Evolutionary conservation across 1,140 invertebrate species (phyloP).

Genomic region (Aporrectodea caliginosa): DNA sequence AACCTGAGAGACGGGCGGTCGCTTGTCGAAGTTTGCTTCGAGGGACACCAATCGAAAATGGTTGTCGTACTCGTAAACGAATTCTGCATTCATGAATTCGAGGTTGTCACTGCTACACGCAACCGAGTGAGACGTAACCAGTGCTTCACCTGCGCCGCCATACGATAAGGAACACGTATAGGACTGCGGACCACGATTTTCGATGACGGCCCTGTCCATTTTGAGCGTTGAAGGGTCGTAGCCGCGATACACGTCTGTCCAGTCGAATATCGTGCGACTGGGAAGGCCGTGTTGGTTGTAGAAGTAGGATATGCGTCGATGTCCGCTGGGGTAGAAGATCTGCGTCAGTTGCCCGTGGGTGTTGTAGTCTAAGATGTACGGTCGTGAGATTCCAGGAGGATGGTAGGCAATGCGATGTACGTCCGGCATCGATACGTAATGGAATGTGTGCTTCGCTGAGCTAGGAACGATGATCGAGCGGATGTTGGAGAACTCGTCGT

Average conservation of each 20-base stretch:
- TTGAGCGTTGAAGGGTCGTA: conserved; percentile 65
- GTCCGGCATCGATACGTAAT: conserved; percentile 81
- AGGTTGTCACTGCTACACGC: neutral
- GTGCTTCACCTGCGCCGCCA: conserved; percentile 11
- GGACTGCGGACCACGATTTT: conserved; percentile 35
- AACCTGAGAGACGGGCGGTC: conserved; percentile 36
- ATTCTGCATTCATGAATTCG: conserved; percentile 74
- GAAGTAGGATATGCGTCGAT: conserved; percentile 78
- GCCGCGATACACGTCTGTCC: conserved; percentile 78
- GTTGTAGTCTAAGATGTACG: conserved; percentile 82
- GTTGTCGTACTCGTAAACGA: conserved; percentile 86
- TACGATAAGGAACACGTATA: conserved; percentile 57
- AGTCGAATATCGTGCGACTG: conserved; percentile 73
- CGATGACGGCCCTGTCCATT: conserved; percentile 38
- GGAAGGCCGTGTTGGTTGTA: conserved; percentile 80
- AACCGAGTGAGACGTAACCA: conserved; percentile 10
- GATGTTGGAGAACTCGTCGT: conserved; percentile 81
- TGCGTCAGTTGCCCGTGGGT: conserved; percentile 80
- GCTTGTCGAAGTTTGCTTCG: conserved; percentile 8
- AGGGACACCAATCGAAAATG: conserved; percentile 70
- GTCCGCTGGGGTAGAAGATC: conserved; percentile 82
- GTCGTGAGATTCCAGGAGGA: conserved; percentile 65
- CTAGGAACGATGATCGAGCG: conserved; percentile 79
- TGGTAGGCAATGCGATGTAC: conserved; percentile 79
- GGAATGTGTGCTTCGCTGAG: conserved; percentile 81